Base-by-base conservation (phyloP, 2,797 vertebrate genomes). In the Diplodus sargus region DNA sequence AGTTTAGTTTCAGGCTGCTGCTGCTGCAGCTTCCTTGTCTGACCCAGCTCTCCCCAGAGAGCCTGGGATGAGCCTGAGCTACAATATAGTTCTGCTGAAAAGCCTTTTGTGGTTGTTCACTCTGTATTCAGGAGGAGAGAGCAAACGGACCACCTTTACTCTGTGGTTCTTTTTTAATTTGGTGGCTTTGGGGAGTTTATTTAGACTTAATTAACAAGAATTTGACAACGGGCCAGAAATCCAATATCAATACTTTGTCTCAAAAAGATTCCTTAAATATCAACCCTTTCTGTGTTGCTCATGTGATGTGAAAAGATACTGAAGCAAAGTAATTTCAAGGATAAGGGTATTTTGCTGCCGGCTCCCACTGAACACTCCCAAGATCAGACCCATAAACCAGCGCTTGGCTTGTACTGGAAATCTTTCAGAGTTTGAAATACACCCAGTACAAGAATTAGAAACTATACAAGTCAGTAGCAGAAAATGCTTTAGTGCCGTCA, bases 1-100 rank as follows among this genome's bases (percentile, higher is more conserved):
- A 91, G 90, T 93, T 93, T 92, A 84, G 90, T 89, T 87, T 86
- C 87, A 84, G 85, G 81, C 86, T 75, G 86, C 84, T 87, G 87
- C 89, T 79, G 85, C 66, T 59, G 75, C 82, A 63, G 81, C 86
- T 85, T 90, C 77, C 74, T 63, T 87, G 81, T 79, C 77, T 87
- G 82, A 82, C 78, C 85, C 83, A 78, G 63, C 52, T 63, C n/a
- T 92, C 91, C 92, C 92, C 30, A 22, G 61, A 85, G 92, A 83
- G 75, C 74, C 70, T 16, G 59, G 64, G 81, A 83, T 78, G 79
- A 88, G 85, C 70, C 73, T 51, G 69, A 86, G 84, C 85, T 86
- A 85, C 90, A 85, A 79, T 90, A 79, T 81, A 58, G 76, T 81
- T 85, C 83, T 88, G 84, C 84, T 87, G 85, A 90, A 87, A 80